Base-by-base conservation (phyloP, 2,113 vertebrate species). In the Chloropsis cyanopogon region DNA sequence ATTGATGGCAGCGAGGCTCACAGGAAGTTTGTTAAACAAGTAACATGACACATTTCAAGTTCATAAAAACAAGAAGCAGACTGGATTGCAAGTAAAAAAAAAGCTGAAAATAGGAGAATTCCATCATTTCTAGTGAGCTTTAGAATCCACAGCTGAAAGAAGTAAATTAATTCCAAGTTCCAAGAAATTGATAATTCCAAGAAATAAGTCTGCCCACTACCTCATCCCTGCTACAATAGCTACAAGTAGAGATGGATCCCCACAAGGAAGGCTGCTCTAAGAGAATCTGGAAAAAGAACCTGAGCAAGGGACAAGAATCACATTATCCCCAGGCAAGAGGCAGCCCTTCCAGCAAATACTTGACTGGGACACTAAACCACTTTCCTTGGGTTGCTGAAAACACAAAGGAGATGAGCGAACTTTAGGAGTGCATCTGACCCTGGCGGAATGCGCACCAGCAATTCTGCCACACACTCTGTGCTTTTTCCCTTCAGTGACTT, bases 321-420 rank as follows among this genome's bases (percentile, higher is more conserved):
- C 41, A 82, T 10, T 21, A 3, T 53, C 19, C 28, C 33, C 33
- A 44, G 9, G 35, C 1, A 28, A 29, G 37, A 70, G 11, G 10
- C 26, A 84, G 41, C 20, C 19, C 41, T 61, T 52, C 47, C 57
- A 59, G 23, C 31, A 61, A 53, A 77, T 24, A 59, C 31, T 44
- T 42, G 21, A 46, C 19, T 49, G 33, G 26, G 65, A 35, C 60
- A 60, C 52, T 18, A 24, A 37, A 71, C 13, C 23, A 12, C 28
- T 93, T 42, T 5, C 29, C 46, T 18, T 29, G 10, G 11, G 71
- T n/a, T 78, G 28, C 60, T 61, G 14, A 37, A 90, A 82, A 65
- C n/a, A 21, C 4, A 47, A 29, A 33, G 10, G 42, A 88, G 22
- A 28, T 23, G 28, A 84, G 17, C 0, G 0, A 86, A 37, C 15